Conservation (phyloP, 2,888 invertebrate species). For the Miltochrista miniata region DNA sequence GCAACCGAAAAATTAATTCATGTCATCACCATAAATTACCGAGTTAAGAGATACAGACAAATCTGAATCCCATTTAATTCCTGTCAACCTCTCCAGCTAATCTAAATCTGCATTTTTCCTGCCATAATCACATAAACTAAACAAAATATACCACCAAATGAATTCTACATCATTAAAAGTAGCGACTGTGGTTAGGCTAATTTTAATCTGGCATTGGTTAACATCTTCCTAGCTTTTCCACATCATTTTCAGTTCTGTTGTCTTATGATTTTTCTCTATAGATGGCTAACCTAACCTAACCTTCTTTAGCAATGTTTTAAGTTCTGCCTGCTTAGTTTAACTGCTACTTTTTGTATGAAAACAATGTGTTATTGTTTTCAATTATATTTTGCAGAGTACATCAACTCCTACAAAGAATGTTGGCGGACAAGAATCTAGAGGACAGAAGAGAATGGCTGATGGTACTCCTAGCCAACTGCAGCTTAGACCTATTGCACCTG, state of each 20-base stretch:
- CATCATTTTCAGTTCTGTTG: too few species aligned
- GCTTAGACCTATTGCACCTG: conserved; percentile 74
- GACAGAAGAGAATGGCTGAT: conserved; percentile 75
- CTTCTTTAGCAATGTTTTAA: neutral
- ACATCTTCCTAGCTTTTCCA: neutral
- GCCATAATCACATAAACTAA: too few species aligned
- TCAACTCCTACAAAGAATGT: conserved; percentile 63
- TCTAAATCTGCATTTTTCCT: too few species aligned
- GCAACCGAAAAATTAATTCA: too few species aligned
- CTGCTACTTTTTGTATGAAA: neutral
- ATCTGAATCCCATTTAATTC: too few species aligned
- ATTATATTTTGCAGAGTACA: conserved; percentile 51
- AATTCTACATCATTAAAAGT: too few species aligned
- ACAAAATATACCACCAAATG: too few species aligned
- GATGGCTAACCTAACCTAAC: too few species aligned
- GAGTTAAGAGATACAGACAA: too few species aligned
- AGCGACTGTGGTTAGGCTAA: neutral
- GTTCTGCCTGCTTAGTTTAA: conserved; percentile 8
- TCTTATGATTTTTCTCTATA: too few species aligned
- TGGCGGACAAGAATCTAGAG: conserved; percentile 61
- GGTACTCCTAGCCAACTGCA: conserved; percentile 75
- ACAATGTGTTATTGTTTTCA: neutral
- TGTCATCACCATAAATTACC: too few species aligned
- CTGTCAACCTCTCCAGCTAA: too few species aligned
- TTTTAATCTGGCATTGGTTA: conserved; percentile 3